These are phyloP conservation scores for Irena cyanogastra DNA, from an alignment of 2,113 vertebrate species.

Conservation along the genomic window DNA sequence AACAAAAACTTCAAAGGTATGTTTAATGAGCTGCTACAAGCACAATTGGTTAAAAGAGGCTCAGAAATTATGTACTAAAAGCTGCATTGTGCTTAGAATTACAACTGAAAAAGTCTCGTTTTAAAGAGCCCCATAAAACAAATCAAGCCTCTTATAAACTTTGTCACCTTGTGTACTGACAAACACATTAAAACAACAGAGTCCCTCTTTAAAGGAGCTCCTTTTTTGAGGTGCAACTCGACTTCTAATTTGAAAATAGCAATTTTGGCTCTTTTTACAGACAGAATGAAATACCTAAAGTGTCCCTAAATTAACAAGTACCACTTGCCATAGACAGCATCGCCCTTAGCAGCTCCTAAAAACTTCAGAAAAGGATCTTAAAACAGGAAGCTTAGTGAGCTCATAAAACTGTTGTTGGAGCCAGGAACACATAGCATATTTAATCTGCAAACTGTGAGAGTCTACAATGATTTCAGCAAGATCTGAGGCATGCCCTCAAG, in stretches of 20 bases:
- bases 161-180: slow-evolving; percentile 16
- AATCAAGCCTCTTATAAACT: slow-evolving; percentile 54
- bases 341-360: slow-evolving; percentile 89
- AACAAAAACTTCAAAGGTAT: slow-evolving; percentile 61
- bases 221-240: background rate
- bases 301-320: slow-evolving; percentile 75
- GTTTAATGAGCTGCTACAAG: slow-evolving; percentile 57
- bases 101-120: slow-evolving; percentile 33
- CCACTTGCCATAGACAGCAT: slow-evolving; percentile 72
- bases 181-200: slow-evolving; percentile 41
- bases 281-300: slow-evolving; percentile 65
- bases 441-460: slow-evolving; percentile 93
- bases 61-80: slow-evolving; percentile 56
- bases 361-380: slow-evolving; percentile 85
- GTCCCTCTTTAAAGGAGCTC: slow-evolving; percentile 9
- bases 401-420: slow-evolving; percentile 83
- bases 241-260: slow-evolving; percentile 55
- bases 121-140: slow-evolving; percentile 57
- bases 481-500: slow-evolving; percentile 99
- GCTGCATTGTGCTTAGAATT: slow-evolving; percentile 35
- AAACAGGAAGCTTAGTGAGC: slow-evolving; percentile 89
- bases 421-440: slow-evolving; percentile 98
- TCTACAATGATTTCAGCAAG: slow-evolving; percentile 88
- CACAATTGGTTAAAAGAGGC: slow-evolving; percentile 38
- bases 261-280: slow-evolving; percentile 60